Percentiles rank a stretch among this genome's conserved stretches.
phyloP scores from a whole-genome alignment of 2,113 vertebrate species.

The Etia nguti region DNA sequence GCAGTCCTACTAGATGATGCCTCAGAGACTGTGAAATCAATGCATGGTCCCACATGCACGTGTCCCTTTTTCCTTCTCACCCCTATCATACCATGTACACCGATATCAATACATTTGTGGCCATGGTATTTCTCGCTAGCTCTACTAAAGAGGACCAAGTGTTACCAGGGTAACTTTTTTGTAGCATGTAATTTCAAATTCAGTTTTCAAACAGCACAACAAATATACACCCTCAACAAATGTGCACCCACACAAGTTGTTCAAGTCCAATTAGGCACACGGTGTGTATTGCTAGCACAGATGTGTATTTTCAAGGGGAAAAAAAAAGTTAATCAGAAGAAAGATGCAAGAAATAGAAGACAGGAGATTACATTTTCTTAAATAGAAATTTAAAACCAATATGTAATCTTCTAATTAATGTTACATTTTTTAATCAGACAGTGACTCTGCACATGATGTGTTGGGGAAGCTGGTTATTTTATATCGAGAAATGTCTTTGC shows the following conservation, averaged over 20 bases:
- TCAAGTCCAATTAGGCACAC: not conserved
- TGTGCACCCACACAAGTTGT: not conserved
- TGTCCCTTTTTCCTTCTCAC: not conserved
- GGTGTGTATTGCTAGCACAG: not conserved
- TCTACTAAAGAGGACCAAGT: not conserved
- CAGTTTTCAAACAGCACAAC: not conserved
- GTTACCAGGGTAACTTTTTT: not conserved
- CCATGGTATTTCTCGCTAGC: not conserved
- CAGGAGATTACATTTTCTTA: not conserved
- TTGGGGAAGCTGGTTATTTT: rapidly evolving
- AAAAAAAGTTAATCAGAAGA: not conserved
- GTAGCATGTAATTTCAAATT: not conserved
- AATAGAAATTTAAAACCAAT: not conserved
- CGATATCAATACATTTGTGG: not conserved
- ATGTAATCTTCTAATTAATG: not conserved
- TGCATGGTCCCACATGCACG: not conserved
- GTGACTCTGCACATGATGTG: not conserved
- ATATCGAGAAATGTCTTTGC: not conserved
- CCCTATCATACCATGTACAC: not conserved
- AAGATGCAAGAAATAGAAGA: not conserved
- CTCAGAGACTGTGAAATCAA: not conserved
- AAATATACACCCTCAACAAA: not conserved
- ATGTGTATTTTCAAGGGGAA: not conserved
- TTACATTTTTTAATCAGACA: not conserved
- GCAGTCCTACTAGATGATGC: not conserved